Evolutionary conservation across 2,113 vertebrate species (phyloP).

Genomic region (Notiomystis cincta): DNA sequence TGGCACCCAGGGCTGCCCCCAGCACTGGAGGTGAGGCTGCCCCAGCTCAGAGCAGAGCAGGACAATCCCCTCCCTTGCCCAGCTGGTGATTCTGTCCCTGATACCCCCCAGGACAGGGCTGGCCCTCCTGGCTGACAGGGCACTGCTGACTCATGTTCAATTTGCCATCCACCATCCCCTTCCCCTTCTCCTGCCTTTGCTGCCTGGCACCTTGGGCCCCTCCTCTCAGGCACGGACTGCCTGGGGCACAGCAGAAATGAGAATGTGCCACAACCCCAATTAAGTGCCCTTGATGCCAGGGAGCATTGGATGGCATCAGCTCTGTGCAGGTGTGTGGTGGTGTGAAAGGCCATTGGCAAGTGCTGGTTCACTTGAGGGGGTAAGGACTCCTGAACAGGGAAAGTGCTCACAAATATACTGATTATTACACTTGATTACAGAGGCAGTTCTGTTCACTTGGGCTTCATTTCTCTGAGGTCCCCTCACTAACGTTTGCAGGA

Average conservation of each 20-base stretch:
- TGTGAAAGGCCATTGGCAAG: background rate
- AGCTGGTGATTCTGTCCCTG: background rate
- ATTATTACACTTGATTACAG: background rate
- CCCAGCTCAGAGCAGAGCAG: background rate
- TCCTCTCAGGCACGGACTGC: accelerated
- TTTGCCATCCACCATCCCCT: background rate
- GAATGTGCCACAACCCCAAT: accelerated
- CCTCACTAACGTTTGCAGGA: background rate
- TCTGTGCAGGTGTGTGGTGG: background rate
- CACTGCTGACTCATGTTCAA: background rate
- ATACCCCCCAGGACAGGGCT: accelerated
- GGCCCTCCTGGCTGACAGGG: background rate
- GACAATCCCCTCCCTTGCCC: background rate
- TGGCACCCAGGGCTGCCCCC: background rate
- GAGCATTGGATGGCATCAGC: accelerated
- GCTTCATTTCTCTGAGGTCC: background rate
- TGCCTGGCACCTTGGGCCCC: background rate
- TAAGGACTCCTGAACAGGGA: background rate
- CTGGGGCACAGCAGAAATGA: background rate
- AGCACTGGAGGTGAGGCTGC: background rate
- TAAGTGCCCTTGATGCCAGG: no score
- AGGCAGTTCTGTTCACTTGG: background rate
- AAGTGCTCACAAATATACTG: background rate
- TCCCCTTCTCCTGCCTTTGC: background rate
- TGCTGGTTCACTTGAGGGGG: background rate